Percentiles rank a stretch among this genome's conserved stretches.
Conservation (phyloP, 2,113 vertebrate species). For the Emydocephalus ijimae region DNA sequence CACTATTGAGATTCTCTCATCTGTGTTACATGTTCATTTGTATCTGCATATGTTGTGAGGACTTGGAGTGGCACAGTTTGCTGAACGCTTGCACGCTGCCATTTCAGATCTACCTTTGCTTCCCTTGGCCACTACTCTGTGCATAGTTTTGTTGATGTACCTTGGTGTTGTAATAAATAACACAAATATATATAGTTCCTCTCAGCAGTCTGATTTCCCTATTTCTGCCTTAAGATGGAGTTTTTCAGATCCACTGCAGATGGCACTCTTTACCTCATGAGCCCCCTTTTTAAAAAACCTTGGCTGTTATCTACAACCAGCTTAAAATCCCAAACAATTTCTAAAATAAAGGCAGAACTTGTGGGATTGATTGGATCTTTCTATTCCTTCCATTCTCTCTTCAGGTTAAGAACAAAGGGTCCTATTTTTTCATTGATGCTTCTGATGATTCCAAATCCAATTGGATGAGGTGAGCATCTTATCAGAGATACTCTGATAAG, state of each 20-base stretch:
- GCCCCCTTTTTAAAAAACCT: background rate
- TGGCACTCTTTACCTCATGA: background rate
- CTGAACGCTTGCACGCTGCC: background rate
- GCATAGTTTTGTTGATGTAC: background rate
- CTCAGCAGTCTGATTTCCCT: background rate
- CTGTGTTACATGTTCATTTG: background rate
- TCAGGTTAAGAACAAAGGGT: constrained; percentile 55
- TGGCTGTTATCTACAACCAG: background rate
- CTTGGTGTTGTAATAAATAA: background rate
- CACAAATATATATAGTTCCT: background rate
- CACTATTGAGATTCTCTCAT: too few relatives aligned
- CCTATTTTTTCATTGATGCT: constrained; percentile 69
- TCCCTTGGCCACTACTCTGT: background rate
- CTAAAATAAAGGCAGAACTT: background rate
- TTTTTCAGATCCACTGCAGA: background rate
- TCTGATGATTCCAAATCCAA: constrained; percentile 73
- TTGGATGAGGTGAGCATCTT: constrained; percentile 71
- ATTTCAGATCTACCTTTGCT: background rate
- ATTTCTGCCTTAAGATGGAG: background rate
- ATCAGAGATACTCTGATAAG: background rate
- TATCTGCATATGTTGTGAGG: background rate
- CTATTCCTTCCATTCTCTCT: background rate
- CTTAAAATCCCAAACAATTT: background rate
- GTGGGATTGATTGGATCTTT: background rate
- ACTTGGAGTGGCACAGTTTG: background rate